These are phyloP conservation scores for Cynaeus angustus DNA, from an alignment of 2,888 invertebrate genomes.

Conservation along the genomic window DNA sequence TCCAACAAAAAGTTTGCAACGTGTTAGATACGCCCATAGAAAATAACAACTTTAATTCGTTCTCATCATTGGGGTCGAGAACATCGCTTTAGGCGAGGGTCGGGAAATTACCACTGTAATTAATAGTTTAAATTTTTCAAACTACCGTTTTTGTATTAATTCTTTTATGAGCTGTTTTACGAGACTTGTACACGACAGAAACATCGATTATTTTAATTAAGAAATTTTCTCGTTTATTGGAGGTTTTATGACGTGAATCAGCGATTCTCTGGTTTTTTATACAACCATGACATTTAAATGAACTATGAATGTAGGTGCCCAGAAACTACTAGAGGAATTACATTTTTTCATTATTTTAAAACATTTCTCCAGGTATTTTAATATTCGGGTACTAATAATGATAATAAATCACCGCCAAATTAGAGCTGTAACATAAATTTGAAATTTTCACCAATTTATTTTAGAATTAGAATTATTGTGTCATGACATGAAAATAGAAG, in stretches of 20 bases:
- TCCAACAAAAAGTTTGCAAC: conserved; percentile 6
- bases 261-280: neutral
- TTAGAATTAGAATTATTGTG: neutral
- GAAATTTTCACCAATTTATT: neutral
- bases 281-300: conserved; percentile 1
- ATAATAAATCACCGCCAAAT: neutral
- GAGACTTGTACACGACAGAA: neutral
- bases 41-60: neutral
- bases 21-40: conserved; percentile 5
- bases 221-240: conserved; percentile 1
- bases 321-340: neutral
- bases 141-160: conserved; percentile 21
- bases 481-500: neutral
- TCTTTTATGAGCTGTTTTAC: conserved; percentile 17
- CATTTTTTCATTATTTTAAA: neutral
- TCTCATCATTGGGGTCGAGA: neutral
- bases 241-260: conserved; percentile 7
- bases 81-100: conserved; percentile 13
- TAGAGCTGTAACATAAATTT: neutral
- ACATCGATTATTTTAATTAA: conserved; percentile 14
- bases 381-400: neutral
- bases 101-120: conserved; percentile 18
- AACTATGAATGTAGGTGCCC: neutral
- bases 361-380: neutral
- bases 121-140: conserved; percentile 23